These are phyloP conservation scores for Trichechus manatus DNA, from an alignment of 2,113 vertebrate species.

Conservation along the genomic window DNA sequence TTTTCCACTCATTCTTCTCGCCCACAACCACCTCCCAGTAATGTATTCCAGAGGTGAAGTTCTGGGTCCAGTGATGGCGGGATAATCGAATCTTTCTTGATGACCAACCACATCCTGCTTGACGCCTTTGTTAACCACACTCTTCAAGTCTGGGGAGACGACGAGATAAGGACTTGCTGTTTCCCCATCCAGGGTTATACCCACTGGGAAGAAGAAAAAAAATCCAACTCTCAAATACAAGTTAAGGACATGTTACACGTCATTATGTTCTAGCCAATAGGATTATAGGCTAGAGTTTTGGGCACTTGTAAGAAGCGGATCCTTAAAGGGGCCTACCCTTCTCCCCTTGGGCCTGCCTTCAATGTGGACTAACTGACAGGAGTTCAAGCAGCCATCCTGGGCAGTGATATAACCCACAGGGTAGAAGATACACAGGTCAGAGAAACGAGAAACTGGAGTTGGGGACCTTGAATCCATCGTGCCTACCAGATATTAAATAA, in stretches of 20 bases:
- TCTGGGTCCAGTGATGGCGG: not conserved
- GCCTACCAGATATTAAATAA: not conserved
- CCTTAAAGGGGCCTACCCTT: not conserved
- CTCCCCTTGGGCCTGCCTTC: not conserved
- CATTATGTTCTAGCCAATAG: not conserved
- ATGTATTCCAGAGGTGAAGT: not conserved
- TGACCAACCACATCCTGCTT: not conserved
- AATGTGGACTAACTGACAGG: too few relatives aligned
- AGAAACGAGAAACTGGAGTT: not conserved
- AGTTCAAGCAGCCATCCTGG: not conserved
- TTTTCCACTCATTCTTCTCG: not conserved
- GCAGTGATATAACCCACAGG: not conserved
- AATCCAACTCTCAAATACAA: not conserved
- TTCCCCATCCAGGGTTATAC: not conserved
- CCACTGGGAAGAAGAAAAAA: not conserved
- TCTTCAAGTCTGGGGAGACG: not conserved
- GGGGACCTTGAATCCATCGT: not conserved
- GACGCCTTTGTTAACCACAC: not conserved
- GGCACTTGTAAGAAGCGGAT: too few relatives aligned
- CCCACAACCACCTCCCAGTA: not conserved
- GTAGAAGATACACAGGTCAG: not conserved
- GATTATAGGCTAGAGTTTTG: not conserved
- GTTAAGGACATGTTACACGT: not conserved
- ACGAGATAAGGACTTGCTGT: not conserved
- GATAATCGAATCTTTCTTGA: not conserved